Evolutionary conservation across 2,113 vertebrate species (phyloP).

Genomic region (Dissostichus mawsoni): DNA sequence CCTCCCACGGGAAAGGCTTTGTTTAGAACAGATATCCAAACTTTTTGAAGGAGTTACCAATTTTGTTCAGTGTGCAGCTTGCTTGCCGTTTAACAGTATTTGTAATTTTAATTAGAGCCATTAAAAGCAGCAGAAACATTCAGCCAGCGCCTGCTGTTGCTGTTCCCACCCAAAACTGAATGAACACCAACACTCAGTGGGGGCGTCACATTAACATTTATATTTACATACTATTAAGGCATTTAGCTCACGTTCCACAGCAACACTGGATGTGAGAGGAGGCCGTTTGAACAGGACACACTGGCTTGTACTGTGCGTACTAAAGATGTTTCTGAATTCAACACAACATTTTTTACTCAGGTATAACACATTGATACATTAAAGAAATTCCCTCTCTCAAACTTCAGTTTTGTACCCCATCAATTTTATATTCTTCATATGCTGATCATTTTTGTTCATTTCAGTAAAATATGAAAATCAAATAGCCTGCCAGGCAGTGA

Average conservation of each 20-base stretch:
- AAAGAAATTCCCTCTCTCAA: neutral
- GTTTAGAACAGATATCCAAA: slow-evolving; percentile 73
- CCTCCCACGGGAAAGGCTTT: slow-evolving; percentile 80
- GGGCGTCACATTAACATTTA: slow-evolving; percentile 57
- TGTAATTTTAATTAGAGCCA: slow-evolving; percentile 53
- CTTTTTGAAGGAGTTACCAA: slow-evolving; percentile 66
- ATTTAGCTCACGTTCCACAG: slow-evolving; percentile 47
- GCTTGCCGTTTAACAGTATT: slow-evolving; percentile 34
- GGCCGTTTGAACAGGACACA: slow-evolving; percentile 16
- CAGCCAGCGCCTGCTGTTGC: slow-evolving; percentile 24
- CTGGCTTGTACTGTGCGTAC: neutral
- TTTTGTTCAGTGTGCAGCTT: slow-evolving; percentile 39
- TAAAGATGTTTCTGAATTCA: neutral
- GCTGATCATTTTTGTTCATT: neutral
- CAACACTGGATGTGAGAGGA: slow-evolving; percentile 1
- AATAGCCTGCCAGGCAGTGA: neutral
- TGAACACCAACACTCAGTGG: slow-evolving; percentile 49
- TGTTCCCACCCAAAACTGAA: slow-evolving; percentile 41
- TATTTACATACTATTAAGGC: slow-evolving; percentile 53
- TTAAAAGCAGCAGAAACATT: slow-evolving; percentile 31
- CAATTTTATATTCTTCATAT: neutral
- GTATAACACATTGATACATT: neutral
- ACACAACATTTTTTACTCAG: too few species aligned
- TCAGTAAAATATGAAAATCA: neutral
- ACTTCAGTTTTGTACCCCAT: neutral